phyloP scores from a whole-genome alignment of 1,140 invertebrate genomes.

The Papilio dardanus region DNA sequence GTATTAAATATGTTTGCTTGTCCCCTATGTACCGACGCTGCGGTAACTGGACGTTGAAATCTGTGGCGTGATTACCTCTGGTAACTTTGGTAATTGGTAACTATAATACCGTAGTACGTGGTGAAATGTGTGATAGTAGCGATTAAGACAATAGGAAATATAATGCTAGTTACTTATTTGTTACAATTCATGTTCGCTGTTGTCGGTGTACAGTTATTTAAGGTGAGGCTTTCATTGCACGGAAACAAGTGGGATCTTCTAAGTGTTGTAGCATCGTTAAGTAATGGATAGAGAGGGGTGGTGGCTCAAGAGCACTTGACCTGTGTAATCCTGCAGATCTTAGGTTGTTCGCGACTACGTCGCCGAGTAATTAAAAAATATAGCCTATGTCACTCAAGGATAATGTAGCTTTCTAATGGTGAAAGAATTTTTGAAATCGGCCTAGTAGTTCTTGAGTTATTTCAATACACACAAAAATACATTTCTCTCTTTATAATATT shows the following conservation, averaged over 20 bases:
- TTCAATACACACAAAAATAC: too few relatives aligned
- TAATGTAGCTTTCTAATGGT: too few relatives aligned
- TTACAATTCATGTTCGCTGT: constrained; percentile 99
- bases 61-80: constrained; percentile 59
- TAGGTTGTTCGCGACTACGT: too few relatives aligned
- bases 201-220: constrained; percentile 99
- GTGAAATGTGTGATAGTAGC: constrained; percentile 99
- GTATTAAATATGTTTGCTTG: constrained; percentile 76
- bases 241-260: constrained; percentile 34
- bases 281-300: too few relatives aligned
- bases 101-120: constrained; percentile 90
- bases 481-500: too few relatives aligned
- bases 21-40: constrained; percentile 75
- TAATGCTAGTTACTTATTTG: constrained; percentile 99
- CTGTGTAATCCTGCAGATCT: too few relatives aligned
- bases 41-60: constrained; percentile 58
- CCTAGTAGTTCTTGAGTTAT: too few relatives aligned
- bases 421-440: too few relatives aligned
- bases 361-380: too few relatives aligned
- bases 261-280: background rate
- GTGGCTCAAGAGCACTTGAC: too few relatives aligned
- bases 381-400: too few relatives aligned
- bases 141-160: constrained; percentile 99
- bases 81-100: constrained; percentile 56
- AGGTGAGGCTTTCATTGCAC: constrained; percentile 85